phyloP scores from a whole-genome alignment of 2,888 invertebrate genomes.

The Podabrus alpinus region DNA sequence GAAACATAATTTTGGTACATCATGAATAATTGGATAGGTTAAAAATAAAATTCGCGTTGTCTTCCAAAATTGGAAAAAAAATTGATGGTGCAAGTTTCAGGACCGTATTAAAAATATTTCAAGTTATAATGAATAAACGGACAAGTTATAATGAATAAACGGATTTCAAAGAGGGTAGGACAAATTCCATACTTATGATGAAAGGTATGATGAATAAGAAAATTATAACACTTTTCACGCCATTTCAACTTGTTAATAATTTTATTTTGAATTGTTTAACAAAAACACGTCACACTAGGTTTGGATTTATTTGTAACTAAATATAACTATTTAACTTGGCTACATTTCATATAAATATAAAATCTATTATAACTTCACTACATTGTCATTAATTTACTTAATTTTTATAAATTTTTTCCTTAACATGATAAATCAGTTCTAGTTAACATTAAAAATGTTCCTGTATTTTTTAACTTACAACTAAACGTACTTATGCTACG shows the following conservation, averaged over 20 bases:
- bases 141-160: too few relatives aligned
- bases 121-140: too few relatives aligned
- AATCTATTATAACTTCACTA: background rate
- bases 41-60: too few relatives aligned
- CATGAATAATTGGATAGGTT: too few relatives aligned
- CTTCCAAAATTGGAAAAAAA: too few relatives aligned
- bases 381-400: background rate
- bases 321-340: background rate
- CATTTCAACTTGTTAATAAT: background rate
- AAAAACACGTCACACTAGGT: background rate
- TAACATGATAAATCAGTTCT: background rate
- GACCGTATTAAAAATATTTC: background rate
- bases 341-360: background rate
- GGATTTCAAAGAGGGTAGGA: too few relatives aligned
- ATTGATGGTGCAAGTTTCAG: background rate
- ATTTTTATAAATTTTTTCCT: background rate
- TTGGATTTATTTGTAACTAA: background rate
- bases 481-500: background rate
- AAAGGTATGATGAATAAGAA: background rate
- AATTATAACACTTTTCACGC: background rate
- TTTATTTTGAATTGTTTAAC: background rate
- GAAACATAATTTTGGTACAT: too few relatives aligned
- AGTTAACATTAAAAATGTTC: background rate
- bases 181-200: too few relatives aligned
- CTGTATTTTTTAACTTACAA: background rate